Conservation (phyloP, 64 coral and sea anemone species). For the Pachyseris speciosa region DNA sequence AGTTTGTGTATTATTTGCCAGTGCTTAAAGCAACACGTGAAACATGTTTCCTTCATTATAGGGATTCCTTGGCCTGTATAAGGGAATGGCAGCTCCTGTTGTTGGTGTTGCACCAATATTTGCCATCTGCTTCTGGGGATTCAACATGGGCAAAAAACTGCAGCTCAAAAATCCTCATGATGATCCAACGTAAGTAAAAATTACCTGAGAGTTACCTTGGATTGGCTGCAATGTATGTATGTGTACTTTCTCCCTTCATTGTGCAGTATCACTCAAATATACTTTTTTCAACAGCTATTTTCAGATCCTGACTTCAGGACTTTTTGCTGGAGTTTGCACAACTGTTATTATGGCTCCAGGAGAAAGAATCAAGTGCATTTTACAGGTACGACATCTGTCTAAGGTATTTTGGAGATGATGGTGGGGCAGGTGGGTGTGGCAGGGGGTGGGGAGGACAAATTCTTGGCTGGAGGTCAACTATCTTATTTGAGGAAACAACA, state of each 20-base stretch:
- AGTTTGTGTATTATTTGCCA: no score
- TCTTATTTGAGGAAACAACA: no score
- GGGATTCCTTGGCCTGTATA: conserved; percentile 95
- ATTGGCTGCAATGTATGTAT: neutral
- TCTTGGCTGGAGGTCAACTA: no score
- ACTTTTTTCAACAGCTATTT: conserved; percentile 67
- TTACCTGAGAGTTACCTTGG: neutral
- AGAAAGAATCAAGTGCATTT: conserved; percentile 95
- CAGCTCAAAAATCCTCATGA: conserved; percentile 93
- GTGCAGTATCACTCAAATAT: neutral
- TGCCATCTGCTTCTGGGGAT: conserved; percentile 99
- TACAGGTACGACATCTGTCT: conserved; percentile 60
- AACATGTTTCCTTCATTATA: neutral
- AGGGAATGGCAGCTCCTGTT: conserved; percentile 97
- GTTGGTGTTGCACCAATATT: conserved; percentile 97
- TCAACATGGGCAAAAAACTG: conserved; percentile 95
- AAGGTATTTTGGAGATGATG: no score
- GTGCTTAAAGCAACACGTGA: no score
- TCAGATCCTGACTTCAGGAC: conserved; percentile 87
- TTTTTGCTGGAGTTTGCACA: conserved; percentile 98
- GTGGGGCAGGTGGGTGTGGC: no score
- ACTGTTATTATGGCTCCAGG: conserved; percentile 98
- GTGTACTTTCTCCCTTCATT: neutral
- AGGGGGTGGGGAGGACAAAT: no score
- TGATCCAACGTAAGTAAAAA: conserved; percentile 89